A percentile compares a stretch with the other conserved stretches of the same genome.
Evolutionary conservation across 2,113 vertebrate genomes (phyloP).

Genomic region (Coreoperca whiteheadi): DNA sequence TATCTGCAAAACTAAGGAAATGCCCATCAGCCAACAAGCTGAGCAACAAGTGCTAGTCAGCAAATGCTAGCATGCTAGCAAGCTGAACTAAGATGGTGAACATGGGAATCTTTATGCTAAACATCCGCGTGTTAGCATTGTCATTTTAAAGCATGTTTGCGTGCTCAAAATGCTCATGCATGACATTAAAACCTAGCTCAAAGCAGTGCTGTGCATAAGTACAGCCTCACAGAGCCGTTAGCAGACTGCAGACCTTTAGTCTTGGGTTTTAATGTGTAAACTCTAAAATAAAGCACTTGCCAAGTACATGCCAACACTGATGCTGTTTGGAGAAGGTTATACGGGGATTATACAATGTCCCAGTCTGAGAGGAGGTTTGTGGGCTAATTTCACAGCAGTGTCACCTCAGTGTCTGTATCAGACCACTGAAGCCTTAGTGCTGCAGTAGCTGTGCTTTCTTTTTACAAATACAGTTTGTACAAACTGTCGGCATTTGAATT

Average conservation of each 20-base stretch:
- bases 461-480: neutral
- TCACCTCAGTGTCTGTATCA: neutral
- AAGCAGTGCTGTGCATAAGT: neutral
- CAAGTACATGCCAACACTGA: no score
- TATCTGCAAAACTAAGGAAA: neutral
- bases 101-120: neutral
- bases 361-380: no score
- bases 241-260: neutral
- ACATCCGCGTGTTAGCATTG: neutral
- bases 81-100: neutral
- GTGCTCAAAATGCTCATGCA: no score
- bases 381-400: neutral
- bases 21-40: neutral
- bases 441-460: neutral
- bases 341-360: no score
- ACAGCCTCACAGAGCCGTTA: neutral
- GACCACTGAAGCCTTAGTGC: neutral
- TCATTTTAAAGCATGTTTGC: neutral
- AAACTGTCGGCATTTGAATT: neutral
- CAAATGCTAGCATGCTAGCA: neutral
- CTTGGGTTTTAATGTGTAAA: no score
- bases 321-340: no score
- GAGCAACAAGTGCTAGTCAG: no score
- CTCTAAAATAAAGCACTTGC: no score
- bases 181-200: neutral